Conservation (phyloP, 2,113 vertebrate genomes). For the Emydocephalus ijimae region DNA sequence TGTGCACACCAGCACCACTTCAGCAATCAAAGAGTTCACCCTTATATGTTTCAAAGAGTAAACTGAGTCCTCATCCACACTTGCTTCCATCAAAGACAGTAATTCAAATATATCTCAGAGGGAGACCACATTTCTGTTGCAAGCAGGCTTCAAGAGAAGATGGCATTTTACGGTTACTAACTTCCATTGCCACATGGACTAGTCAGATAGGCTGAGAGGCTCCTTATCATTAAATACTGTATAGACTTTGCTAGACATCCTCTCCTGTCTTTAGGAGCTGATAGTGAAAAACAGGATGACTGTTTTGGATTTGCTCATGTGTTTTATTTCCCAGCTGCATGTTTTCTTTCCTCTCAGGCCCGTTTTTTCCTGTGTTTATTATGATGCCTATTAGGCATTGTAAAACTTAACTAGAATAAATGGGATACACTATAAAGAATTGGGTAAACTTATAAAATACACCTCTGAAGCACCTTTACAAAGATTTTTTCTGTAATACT, state of each 20-base stretch:
- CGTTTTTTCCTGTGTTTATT: neutral
- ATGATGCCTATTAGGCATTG: neutral
- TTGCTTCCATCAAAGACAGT: neutral
- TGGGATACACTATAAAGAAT: neutral
- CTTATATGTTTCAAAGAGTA: neutral
- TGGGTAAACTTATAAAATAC: neutral
- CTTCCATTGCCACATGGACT: neutral
- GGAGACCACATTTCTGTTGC: neutral
- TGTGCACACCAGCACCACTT: neutral
- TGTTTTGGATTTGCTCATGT: neutral
- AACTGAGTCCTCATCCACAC: neutral
- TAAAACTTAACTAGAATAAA: neutral
- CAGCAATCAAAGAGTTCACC: neutral
- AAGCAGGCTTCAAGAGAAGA: neutral
- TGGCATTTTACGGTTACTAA: neutral
- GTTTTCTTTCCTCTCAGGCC: neutral
- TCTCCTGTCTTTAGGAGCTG: neutral
- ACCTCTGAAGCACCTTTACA: neutral
- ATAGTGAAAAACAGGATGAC: neutral
- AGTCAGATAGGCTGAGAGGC: neutral
- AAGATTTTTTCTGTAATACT: neutral
- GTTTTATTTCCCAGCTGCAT: neutral
- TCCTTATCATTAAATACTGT: constrained; percentile 5
- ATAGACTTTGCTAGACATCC: neutral
- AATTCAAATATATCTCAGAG: neutral